phyloP scores from a whole-genome alignment of 2,888 invertebrate genomes.

The Cybosia mesomella region DNA sequence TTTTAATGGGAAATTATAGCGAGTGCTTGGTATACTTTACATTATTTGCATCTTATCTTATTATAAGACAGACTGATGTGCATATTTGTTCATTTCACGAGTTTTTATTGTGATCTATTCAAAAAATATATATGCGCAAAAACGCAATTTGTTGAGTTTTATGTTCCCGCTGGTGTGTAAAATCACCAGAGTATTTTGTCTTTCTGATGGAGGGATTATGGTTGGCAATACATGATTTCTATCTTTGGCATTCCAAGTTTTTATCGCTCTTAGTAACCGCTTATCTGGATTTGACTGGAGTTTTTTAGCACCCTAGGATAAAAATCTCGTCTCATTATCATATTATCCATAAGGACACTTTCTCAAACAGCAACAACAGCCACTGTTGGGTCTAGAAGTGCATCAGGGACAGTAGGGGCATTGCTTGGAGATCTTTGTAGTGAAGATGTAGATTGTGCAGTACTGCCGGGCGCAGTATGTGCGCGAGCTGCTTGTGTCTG shows the following conservation, averaged over 20 bases:
- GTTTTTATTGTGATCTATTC: too few species aligned
- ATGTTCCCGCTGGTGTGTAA: too few species aligned
- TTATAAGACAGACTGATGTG: background rate
- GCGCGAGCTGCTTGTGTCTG: conserved; percentile 92
- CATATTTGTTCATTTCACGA: background rate
- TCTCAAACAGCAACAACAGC: conserved; percentile 82
- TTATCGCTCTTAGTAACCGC: background rate
- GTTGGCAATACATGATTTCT: too few species aligned
- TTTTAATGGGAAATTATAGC: background rate
- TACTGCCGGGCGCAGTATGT: conserved; percentile 90
- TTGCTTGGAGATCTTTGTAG: conserved; percentile 93
- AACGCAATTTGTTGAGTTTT: too few species aligned
- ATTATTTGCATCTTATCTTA: background rate
- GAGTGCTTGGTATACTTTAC: background rate
- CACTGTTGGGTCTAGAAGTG: conserved; percentile 69
- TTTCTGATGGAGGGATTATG: too few species aligned
- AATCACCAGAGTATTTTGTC: too few species aligned
- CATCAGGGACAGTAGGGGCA: conserved; percentile 80
- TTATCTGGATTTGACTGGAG: too few species aligned
- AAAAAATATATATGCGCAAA: too few species aligned
- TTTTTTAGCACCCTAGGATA: too few species aligned
- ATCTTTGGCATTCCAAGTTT: too few species aligned
- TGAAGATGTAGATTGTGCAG: conserved; percentile 86
- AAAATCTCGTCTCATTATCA: too few species aligned
- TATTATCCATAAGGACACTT: background rate